A percentile compares a stretch with the other conserved stretches of the same genome.
These are phyloP conservation scores for Mythimna albipuncta DNA, from an alignment of 2,888 invertebrate species.

Conservation along the genomic window DNA sequence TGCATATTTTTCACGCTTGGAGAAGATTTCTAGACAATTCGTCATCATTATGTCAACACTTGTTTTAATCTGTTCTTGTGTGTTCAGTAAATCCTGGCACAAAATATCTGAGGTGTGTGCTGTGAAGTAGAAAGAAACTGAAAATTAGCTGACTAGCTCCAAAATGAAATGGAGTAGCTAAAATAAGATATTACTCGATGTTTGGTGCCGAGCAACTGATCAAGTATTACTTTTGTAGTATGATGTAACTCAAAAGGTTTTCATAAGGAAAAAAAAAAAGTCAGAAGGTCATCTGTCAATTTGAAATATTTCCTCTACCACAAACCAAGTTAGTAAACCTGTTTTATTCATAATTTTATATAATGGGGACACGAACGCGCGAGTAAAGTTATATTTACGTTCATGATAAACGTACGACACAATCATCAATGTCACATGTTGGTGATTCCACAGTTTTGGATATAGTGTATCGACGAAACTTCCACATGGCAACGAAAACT, in stretches of 20 bases:
- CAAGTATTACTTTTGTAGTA: constrained; percentile 39
- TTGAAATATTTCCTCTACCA: constrained; percentile 49
- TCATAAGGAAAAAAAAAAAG: constrained; percentile 30
- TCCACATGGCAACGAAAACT: constrained; percentile 34
- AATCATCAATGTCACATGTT: constrained; percentile 39
- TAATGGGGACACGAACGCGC: constrained; percentile 25
- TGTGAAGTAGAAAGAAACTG: constrained; percentile 25
- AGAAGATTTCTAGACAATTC: constrained; percentile 54
- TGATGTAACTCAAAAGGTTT: constrained; percentile 44
- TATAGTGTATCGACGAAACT: constrained; percentile 19
- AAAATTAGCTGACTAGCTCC: neutral
- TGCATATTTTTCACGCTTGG: constrained; percentile 52
- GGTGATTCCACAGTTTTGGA: constrained; percentile 21
- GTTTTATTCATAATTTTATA: constrained; percentile 46
- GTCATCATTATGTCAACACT: constrained; percentile 56
- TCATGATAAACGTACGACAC: constrained; percentile 38
- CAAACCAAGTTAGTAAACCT: constrained; percentile 46
- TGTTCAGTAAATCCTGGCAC: constrained; percentile 33
- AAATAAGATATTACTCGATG: constrained; percentile 25
- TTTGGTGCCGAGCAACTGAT: constrained; percentile 1
- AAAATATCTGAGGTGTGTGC: constrained; percentile 21
- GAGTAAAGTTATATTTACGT: constrained; percentile 22
- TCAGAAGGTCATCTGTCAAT: constrained; percentile 55
- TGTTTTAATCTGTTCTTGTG: constrained; percentile 36
- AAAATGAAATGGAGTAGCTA: constrained; percentile 2